Evolutionary conservation across 1,140 invertebrate genomes (phyloP).

Genomic region (Trichonephila inaurata): DNA sequence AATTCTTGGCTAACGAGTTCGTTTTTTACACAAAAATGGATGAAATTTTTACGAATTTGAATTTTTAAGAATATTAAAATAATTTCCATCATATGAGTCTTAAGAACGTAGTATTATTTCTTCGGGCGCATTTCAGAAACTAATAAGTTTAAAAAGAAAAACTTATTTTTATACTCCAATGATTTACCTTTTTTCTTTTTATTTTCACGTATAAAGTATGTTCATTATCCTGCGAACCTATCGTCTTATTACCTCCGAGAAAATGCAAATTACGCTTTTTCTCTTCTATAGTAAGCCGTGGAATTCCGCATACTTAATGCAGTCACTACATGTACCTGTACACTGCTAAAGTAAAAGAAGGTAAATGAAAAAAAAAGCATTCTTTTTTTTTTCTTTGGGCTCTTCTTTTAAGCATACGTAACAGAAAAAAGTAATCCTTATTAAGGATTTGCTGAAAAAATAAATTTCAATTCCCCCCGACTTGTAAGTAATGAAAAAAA

Average conservation of each 20-base stretch:
- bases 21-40: too few relatives aligned
- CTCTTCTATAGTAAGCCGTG: neutral
- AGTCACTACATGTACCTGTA: neutral
- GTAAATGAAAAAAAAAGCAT: neutral
- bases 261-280: neutral
- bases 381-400: neutral
- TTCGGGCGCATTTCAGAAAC: neutral
- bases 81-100: too few relatives aligned
- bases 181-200: neutral
- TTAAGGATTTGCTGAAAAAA: neutral
- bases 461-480: neutral
- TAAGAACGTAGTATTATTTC: neutral
- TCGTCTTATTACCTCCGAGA: neutral
- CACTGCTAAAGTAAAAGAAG: neutral
- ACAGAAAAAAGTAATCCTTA: neutral
- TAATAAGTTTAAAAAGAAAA: neutral
- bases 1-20: too few relatives aligned
- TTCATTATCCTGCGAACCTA: neutral
- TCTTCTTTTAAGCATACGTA: too few relatives aligned
- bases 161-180: neutral
- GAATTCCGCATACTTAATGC: neutral
- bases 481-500: neutral
- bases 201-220: neutral
- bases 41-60: too few relatives aligned
- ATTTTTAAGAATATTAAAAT: too few relatives aligned